A percentile compares a stretch with the other conserved stretches of the same genome.
These are phyloP conservation scores for Pseudomyrmex dendroicus DNA, from an alignment of 1,140 invertebrate genomes.

Conservation along the genomic window DNA sequence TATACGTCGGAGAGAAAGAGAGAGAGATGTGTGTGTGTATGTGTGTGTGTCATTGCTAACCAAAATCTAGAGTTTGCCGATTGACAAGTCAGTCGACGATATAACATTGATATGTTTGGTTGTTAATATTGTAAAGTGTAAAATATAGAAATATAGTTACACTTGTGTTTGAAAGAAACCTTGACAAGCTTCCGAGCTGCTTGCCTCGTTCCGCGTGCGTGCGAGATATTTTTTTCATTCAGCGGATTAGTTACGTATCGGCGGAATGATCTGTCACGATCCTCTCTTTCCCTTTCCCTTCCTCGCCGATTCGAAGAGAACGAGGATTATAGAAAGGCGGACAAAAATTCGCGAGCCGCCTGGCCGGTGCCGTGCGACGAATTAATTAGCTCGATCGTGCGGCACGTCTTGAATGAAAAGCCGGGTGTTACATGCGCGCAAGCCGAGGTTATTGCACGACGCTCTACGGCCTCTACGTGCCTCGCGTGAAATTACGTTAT, in stretches of 20 bases:
- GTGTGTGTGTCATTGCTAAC: no score
- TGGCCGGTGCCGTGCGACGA: slow-evolving; percentile 66
- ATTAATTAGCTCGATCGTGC: slow-evolving; percentile 73
- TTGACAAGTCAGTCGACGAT: no score
- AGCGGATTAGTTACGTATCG: slow-evolving; percentile 67
- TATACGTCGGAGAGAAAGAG: no score
- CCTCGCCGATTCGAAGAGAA: slow-evolving; percentile 11
- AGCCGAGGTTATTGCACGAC: slow-evolving; percentile 50
- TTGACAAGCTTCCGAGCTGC: slow-evolving; percentile 1
- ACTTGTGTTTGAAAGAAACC: no score
- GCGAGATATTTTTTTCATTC: slow-evolving; percentile 61
- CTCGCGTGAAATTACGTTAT: slow-evolving; percentile 65
- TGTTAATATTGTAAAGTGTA: background rate
- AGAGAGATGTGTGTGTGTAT: no score
- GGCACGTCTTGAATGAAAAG: slow-evolving; percentile 72
- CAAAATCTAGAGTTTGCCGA: no score
- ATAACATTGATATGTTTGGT: no score
- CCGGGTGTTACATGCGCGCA: slow-evolving; percentile 57
- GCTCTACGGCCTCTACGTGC: slow-evolving; percentile 59
- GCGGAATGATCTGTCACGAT: slow-evolving; percentile 69
- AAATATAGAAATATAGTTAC: no score
- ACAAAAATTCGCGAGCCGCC: slow-evolving; percentile 61
- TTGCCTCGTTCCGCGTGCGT: slow-evolving; percentile 1
- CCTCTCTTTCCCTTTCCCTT: background rate
- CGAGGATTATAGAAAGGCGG: slow-evolving; percentile 1